phyloP scores from a whole-genome alignment of 1,140 invertebrate genomes.

The Physella acuta region DNA sequence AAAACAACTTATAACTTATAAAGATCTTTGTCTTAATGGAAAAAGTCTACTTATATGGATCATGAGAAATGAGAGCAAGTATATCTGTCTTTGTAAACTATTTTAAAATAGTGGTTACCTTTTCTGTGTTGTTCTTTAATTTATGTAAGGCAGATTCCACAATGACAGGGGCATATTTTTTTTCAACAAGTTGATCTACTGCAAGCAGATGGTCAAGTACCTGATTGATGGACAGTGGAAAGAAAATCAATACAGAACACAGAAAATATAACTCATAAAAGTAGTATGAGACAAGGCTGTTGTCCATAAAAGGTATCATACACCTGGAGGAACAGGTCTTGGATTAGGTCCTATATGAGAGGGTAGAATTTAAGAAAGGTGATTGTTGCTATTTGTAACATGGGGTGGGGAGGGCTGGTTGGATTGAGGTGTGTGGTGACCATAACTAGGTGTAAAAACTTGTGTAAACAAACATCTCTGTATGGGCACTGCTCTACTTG shows the following conservation, averaged over 20 bases:
- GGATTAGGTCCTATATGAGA: too few species aligned
- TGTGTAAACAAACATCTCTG: too few species aligned
- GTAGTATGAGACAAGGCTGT: too few species aligned
- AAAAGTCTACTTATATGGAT: neutral
- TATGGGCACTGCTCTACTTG: too few species aligned
- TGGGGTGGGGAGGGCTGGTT: too few species aligned
- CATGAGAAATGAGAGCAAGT: neutral
- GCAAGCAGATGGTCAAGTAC: slow-evolving; percentile 62
- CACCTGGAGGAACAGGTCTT: neutral
- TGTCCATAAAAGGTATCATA: neutral
- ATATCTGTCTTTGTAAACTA: neutral
- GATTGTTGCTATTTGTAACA: too few species aligned
- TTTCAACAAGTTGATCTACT: slow-evolving; percentile 72
- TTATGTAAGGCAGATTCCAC: slow-evolving; percentile 63
- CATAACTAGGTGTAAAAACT: too few species aligned
- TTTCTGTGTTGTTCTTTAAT: slow-evolving; percentile 61
- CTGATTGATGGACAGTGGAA: slow-evolving; percentile 35
- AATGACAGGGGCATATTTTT: slow-evolving; percentile 64
- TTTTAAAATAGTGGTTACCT: slow-evolving; percentile 36
- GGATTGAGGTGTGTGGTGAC: too few species aligned
- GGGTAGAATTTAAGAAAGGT: too few species aligned
- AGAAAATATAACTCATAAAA: too few species aligned
- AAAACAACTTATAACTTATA: neutral
- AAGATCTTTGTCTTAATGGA: neutral
- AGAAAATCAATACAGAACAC: too few species aligned